These are phyloP conservation scores for Zaprionus inermis DNA, from an alignment of 1,140 invertebrate genomes.

Conservation along the genomic window DNA sequence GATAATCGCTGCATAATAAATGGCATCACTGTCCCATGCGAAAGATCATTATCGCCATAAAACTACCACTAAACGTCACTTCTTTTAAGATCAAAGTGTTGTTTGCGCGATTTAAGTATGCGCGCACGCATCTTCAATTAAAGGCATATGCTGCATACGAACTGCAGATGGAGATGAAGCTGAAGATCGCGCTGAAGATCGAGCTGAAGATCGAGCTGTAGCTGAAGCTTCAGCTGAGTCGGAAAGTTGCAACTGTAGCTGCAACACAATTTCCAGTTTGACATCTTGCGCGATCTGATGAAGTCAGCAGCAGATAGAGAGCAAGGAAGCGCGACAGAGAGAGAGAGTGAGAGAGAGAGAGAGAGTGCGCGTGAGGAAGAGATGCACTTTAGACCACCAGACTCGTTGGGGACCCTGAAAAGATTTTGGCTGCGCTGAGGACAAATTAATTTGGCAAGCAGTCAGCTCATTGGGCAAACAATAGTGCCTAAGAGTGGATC, in stretches of 20 bases:
- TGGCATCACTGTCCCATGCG: conserved; percentile 79
- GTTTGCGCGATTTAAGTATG: conserved; percentile 79
- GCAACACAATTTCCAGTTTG: conserved; percentile 62
- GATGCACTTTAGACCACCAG: conserved; percentile 38
- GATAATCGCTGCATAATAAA: conserved; percentile 77
- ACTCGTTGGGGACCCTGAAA: conserved; percentile 17
- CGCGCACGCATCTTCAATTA: conserved; percentile 83
- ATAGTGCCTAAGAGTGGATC: too few relatives aligned
- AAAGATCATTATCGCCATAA: conserved; percentile 81
- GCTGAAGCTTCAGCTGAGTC: too few relatives aligned
- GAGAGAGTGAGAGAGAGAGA: background rate
- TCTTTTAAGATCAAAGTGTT: conserved; percentile 84
- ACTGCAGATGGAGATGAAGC: background rate
- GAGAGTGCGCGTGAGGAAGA: background rate
- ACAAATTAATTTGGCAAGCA: conserved; percentile 71
- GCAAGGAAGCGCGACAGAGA: background rate
- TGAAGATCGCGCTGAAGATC: background rate
- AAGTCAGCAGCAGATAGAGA: conserved; percentile 24
- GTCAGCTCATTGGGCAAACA: conserved; percentile 37
- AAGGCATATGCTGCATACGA: conserved; percentile 66
- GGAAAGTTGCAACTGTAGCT: conserved; percentile 23
- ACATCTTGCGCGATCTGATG: conserved; percentile 47
- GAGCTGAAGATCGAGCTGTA: background rate
- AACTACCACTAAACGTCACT: conserved; percentile 84
- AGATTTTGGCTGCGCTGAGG: conserved; percentile 42